Evolutionary conservation across 2,888 invertebrate species (phyloP).

Genomic region (Acronicta leporina): DNA sequence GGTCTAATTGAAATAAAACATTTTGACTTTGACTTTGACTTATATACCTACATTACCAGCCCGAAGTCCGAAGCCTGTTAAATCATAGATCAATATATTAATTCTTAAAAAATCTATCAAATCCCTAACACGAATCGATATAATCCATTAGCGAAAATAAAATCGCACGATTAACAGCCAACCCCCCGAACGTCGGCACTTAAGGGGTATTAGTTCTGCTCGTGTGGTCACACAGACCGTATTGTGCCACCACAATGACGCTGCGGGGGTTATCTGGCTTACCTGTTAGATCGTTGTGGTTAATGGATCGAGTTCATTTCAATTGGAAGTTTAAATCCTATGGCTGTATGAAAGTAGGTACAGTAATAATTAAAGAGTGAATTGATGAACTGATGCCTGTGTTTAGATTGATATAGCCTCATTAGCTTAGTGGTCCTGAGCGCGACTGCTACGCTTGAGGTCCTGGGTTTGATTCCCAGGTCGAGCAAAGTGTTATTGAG

Average conservation of each 20-base stretch:
- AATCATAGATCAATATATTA: too few species aligned
- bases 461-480: too few species aligned
- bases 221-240: constrained; percentile 75
- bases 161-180: constrained; percentile 73
- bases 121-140: not conserved
- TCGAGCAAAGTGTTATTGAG: too few species aligned
- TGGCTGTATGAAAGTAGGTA: not conserved
- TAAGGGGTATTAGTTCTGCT: constrained; percentile 81
- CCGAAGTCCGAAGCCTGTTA: too few species aligned
- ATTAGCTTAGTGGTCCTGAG: too few species aligned
- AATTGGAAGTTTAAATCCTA: constrained; percentile 38
- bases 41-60: too few species aligned
- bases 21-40: too few species aligned
- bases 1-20: too few species aligned
- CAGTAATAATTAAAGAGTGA: constrained; percentile 2
- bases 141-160: constrained; percentile 68
- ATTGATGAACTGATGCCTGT: not conserved
- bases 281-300: constrained; percentile 66
- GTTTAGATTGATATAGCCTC: too few species aligned
- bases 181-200: constrained; percentile 72
- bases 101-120: not conserved
- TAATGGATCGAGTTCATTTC: constrained; percentile 53
- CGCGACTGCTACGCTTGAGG: too few species aligned
- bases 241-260: constrained; percentile 66
- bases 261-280: constrained; percentile 58